Evolutionary conservation across 2,113 vertebrate genomes (phyloP), one percentile per base, ranked within the genome.

Genomic region (Dolichallabes microphthalmus): DNA sequence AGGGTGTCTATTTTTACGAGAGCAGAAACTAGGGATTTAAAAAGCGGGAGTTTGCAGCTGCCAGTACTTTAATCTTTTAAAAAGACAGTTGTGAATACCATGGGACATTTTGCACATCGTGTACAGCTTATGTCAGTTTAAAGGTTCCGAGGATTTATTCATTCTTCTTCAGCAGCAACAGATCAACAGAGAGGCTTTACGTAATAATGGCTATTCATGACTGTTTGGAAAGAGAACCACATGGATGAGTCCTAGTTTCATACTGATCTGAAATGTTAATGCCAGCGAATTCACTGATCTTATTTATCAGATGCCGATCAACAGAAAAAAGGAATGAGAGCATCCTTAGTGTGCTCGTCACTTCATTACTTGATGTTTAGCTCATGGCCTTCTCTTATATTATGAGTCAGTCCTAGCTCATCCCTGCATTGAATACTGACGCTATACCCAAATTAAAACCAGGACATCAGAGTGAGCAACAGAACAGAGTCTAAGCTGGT

Each of bases 371-470:
- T 32, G 5, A 14, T 61, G 32, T 71, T n/a, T 13, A 52, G 55
- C 63, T 55, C 58, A 82, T 45, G 50, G 69, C 11, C 78, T 86
- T 80, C 55, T 73, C 17, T 71, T 71, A 58, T 27, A 50, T 8
- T 61, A 63, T 85, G 84, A 81, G 68, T 82, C 78, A 86, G 19
- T n/a, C 68, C 22, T 86, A 39, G 58, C 45, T 66, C 50, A 53
- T 22, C 50, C 55, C 78, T 81, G 35, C 35, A 35, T 80, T 25
- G 15, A 60, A 71, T 52, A 6, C 22, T 78, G 76, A 58, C 53
- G 6, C 53, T 35, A 58, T 35, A 61, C 15, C 52, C 13, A 22
- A 64, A 86, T 76, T 64, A 57, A 82, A 86, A 86, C 30, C 55
- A 76, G 71, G 27, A 76, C 58, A 64, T 82, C 32, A 25, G 68